Percentiles rank a stretch among this genome's conserved stretches.
Evolutionary conservation across 1,140 invertebrate genomes (phyloP).

Genomic region (Aphis gossypii): DNA sequence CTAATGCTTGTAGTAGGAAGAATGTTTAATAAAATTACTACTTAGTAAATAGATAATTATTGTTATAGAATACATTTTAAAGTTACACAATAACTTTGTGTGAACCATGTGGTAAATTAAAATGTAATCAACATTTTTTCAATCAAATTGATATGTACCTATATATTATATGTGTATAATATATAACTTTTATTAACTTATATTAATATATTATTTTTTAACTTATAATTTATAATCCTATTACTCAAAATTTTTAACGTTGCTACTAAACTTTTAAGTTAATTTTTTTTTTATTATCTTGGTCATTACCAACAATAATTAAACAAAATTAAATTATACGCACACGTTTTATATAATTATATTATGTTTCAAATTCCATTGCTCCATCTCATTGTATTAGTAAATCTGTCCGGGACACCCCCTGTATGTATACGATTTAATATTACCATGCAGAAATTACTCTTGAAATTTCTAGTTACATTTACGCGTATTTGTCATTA

Average conservation of each 20-base stretch:
- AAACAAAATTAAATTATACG: background rate
- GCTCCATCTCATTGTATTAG: background rate
- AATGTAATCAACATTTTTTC: background rate
- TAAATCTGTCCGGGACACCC: background rate
- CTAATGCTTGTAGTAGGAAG: no score
- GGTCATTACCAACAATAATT: background rate
- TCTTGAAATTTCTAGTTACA: background rate
- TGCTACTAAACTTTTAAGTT: background rate
- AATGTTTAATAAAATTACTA: no score
- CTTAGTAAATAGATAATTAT: background rate
- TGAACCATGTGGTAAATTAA: background rate
- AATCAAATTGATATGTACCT: background rate
- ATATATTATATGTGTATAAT: no score
- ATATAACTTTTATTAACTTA: background rate
- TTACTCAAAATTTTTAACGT: background rate
- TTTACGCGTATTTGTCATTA: background rate
- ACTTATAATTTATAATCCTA: background rate
- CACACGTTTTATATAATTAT: background rate
- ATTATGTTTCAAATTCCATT: background rate
- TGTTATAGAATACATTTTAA: background rate
- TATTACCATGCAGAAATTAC: background rate
- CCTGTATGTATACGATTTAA: background rate
- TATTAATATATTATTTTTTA: background rate
- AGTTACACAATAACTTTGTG: background rate
- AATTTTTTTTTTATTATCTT: background rate